Base-by-base conservation (phyloP, 2,888 invertebrate genomes). In the Morpho deidamia region DNA sequence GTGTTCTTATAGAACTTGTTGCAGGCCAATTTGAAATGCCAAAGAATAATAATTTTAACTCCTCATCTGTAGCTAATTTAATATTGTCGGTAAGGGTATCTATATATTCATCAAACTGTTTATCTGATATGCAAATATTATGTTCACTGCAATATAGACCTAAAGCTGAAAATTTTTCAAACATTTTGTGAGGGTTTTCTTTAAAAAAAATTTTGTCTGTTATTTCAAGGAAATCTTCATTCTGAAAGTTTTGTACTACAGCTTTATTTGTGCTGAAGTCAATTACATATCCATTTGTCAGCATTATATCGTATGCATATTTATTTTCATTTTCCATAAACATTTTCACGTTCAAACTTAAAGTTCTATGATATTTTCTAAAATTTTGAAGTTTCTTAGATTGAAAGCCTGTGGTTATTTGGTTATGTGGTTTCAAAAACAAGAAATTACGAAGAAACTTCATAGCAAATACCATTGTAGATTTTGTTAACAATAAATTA, bases 21-120 rank as follows among this genome's bases (percentile, higher is more conserved):
- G 76, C 72, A 0, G 93, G 92, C 79, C 92, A 91, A 41, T 85
- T 70, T 2, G 70, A 68, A 8, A 95, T 60, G 46, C 85, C 78
- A 49, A 78, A 74, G 59, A 95, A 83, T 34, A 93, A 62, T 11
- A 74, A 74, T 44, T 87, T 70, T 32, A 95, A 65, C 69, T 94
- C 90, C 1, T 90, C 78, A 68, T 93, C 92, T 11, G 76, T 86
- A 4, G 94, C 83, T 55, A 83, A 69, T 62, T 88, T 81, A 56
- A 92, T 78, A 53, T 89, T 89, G 63, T 92, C 91, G 41, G 90
- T 90, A 11, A 91, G 69, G 40, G 58, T 61, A 57, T 86, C 82
- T 57, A 91, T 76, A 56, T 79, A 85, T 51, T 69, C 66, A 65
- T 84, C 81, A 69, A 90, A 90, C 14, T 78, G 76, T 57, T 66